A percentile compares a stretch with the other conserved stretches of the same genome.
Evolutionary conservation across 2,888 invertebrate species (phyloP).

Genomic region (Colletes collaris): DNA sequence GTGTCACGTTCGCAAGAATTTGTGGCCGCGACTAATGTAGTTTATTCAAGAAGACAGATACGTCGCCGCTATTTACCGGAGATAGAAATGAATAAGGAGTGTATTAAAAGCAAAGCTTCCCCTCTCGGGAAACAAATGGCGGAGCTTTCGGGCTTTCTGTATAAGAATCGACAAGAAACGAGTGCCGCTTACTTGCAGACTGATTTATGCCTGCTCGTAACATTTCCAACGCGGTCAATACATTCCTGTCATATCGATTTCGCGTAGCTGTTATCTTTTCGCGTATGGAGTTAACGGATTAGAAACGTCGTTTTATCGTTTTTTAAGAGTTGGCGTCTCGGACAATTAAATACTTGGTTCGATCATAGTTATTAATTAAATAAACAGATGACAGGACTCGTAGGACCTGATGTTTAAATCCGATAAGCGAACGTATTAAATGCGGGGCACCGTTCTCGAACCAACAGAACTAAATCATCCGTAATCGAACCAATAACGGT

Average conservation of each 20-base stretch:
- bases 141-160: constrained; percentile 48
- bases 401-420: background rate
- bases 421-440: constrained; percentile 11
- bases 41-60: background rate
- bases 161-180: constrained; percentile 64
- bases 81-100: constrained; percentile 38
- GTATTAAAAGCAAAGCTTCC: constrained; percentile 33
- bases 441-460: background rate
- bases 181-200: constrained; percentile 44
- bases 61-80: constrained; percentile 18
- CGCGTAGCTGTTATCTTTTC: constrained; percentile 12
- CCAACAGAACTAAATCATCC: constrained; percentile 36
- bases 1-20: background rate
- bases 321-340: no score
- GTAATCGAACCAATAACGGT: constrained; percentile 50
- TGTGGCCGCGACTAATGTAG: constrained; percentile 20
- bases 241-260: constrained; percentile 58
- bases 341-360: no score
- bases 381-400: no score
- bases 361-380: no score
- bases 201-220: constrained; percentile 62
- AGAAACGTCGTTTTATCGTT: background rate
- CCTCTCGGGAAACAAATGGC: constrained; percentile 36
- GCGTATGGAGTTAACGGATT: constrained; percentile 28
- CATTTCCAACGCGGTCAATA: constrained; percentile 44